A percentile compares a stretch with the other conserved stretches of the same genome.
Evolutionary conservation across 2,113 vertebrate genomes (phyloP).

Genomic region (Sylvilagus bachmani): DNA sequence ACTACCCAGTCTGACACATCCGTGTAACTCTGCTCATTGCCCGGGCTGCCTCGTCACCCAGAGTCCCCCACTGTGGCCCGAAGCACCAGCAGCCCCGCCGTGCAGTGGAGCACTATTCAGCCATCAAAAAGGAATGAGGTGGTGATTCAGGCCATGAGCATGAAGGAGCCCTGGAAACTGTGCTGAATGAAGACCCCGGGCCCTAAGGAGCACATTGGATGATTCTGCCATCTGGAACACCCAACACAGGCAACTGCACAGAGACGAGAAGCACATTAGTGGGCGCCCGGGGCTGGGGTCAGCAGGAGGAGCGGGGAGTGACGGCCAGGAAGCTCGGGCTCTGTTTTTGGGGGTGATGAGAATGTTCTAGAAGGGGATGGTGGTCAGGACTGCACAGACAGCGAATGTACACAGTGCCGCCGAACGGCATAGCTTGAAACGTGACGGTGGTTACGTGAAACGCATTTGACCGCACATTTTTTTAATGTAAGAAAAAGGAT

Average conservation of each 20-base stretch:
- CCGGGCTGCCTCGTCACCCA: neutral
- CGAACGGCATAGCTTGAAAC: rapidly evolving
- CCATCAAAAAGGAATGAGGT: rapidly evolving
- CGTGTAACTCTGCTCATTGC: rapidly evolving
- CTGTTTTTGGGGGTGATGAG: neutral
- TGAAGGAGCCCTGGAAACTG: rapidly evolving
- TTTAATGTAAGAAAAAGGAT: no score
- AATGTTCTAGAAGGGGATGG: neutral
- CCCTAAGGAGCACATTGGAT: rapidly evolving
- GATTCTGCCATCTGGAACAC: neutral
- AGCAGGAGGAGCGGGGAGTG: no score
- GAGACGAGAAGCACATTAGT: neutral
- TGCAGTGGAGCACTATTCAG: rapidly evolving
- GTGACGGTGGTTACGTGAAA: neutral
- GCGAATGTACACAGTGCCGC: rapidly evolving
- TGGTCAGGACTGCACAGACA: rapidly evolving
- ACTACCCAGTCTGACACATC: neutral
- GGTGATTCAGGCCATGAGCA: rapidly evolving
- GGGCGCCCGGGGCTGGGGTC: neutral
- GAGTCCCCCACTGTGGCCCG: rapidly evolving
- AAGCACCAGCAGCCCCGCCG: rapidly evolving
- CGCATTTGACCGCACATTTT: neutral
- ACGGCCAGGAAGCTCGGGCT: rapidly evolving
- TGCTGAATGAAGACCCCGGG: neutral
- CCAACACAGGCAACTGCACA: neutral